Percentiles rank a stretch among this genome's conserved stretches.
These are phyloP conservation scores for Ophioninae sp. DNA, from an alignment of 2,888 invertebrate species.

Conservation along the genomic window DNA sequence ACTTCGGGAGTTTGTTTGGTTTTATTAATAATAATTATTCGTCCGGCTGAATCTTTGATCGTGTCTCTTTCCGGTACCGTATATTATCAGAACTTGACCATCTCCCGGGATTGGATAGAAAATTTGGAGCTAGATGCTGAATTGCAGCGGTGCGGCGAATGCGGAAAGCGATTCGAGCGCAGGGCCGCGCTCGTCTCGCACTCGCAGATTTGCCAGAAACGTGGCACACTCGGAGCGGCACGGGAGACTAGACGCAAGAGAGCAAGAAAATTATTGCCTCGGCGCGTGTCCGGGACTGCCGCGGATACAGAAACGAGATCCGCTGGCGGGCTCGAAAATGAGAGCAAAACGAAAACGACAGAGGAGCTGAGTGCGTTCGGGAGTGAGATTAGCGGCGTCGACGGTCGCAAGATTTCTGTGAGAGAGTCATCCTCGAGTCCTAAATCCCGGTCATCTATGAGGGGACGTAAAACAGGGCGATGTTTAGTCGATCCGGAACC, in stretches of 20 bases:
- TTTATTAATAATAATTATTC: no score
- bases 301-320: neutral
- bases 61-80: no score
- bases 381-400: neutral
- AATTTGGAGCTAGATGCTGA: constrained; percentile 85
- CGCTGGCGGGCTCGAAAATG: neutral
- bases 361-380: neutral
- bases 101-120: constrained; percentile 84
- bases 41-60: no score
- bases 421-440: neutral
- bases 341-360: neutral
- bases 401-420: neutral
- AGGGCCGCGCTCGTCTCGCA: constrained; percentile 88
- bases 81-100: constrained; percentile 4
- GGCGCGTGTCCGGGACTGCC: constrained; percentile 30
- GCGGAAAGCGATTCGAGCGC: constrained; percentile 88
- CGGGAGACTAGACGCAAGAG: constrained; percentile 73
- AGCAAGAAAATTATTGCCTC: constrained; percentile 59
- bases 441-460: neutral
- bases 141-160: constrained; percentile 86
- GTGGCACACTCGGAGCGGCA: constrained; percentile 79
- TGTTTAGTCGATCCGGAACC: neutral
- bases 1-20: neutral
- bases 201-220: constrained; percentile 85
- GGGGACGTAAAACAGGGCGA: neutral